A percentile compares a stretch with the other conserved stretches of the same genome.
Conservation (phyloP, 2,113 vertebrate genomes). For the Hassar affinis region DNA sequence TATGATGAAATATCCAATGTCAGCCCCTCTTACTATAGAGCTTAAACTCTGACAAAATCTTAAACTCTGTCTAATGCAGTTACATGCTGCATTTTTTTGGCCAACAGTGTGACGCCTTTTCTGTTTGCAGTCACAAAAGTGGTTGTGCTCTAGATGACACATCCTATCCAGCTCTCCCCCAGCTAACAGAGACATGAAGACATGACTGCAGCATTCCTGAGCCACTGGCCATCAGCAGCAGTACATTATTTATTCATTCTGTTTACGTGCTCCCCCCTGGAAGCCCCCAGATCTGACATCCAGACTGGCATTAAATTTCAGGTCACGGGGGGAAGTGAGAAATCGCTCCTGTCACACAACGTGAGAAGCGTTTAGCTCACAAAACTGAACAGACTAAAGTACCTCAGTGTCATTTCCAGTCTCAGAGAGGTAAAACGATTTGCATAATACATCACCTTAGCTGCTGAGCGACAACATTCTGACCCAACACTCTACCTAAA, state of each 20-base stretch:
- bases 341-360: background rate
- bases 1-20: background rate
- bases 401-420: constrained; percentile 43
- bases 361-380: background rate
- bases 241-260: constrained; percentile 57
- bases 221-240: constrained; percentile 31
- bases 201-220: constrained; percentile 44
- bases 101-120: background rate
- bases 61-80: background rate
- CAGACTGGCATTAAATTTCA: constrained; percentile 9
- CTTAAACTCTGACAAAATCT: background rate
- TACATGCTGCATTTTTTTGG: background rate
- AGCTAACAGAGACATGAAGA: constrained; percentile 36
- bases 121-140: background rate
- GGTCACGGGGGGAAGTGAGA: background rate
- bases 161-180: constrained; percentile 7
- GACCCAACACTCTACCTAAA: background rate
- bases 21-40: background rate
- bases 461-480: constrained; percentile 25
- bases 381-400: constrained; percentile 22
- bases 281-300: constrained; percentile 11
- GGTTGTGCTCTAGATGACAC: background rate
- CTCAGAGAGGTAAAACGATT: constrained; percentile 49
- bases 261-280: constrained; percentile 40
- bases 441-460: constrained; percentile 57